These are phyloP conservation scores for Proctacanthus coquilletti DNA, from an alignment of 1,140 invertebrate genomes.

Conservation along the genomic window DNA sequence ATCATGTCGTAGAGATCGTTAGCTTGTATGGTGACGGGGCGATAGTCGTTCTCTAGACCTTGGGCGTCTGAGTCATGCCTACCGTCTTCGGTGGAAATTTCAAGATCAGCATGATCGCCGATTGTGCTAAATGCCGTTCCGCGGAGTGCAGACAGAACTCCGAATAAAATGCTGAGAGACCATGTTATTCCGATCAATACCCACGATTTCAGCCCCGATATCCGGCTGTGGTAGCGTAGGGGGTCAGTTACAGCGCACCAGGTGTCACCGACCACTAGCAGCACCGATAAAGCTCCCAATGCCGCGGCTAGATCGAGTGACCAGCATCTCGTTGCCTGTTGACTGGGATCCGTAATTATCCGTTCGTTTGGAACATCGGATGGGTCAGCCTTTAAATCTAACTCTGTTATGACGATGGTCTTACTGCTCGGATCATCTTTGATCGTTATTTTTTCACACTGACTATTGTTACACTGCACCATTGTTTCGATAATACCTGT, in stretches of 20 bases:
- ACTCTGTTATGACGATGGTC: no score
- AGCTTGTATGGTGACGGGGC: not conserved
- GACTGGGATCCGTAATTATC: no score
- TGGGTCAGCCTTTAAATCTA: no score
- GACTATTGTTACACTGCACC: no score
- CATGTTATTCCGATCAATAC: conserved; percentile 51
- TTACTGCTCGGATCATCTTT: no score
- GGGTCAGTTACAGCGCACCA: conserved; percentile 78
- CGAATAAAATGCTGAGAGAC: conserved; percentile 43
- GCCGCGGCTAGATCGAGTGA: conserved; percentile 27
- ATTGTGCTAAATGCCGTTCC: no score
- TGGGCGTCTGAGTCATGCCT: not conserved
- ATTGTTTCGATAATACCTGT: no score
- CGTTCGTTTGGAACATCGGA: no score
- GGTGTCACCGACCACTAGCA: conserved; percentile 71
- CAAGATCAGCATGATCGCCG: no score
- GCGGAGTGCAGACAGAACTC: conserved; percentile 31
- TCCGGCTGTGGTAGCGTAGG: conserved; percentile 60
- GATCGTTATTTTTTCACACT: no score
- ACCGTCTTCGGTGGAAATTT: not conserved
- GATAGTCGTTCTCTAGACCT: not conserved
- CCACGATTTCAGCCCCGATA: conserved; percentile 54
- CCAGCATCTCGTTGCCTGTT: conserved; percentile 23
- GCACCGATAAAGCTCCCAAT: conserved; percentile 45
- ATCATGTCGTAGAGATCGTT: conserved; percentile 14